A percentile compares a stretch with the other conserved stretches of the same genome.
Conservation (phyloP, 1,140 invertebrate genomes). For the Drosophila tsacasi region DNA sequence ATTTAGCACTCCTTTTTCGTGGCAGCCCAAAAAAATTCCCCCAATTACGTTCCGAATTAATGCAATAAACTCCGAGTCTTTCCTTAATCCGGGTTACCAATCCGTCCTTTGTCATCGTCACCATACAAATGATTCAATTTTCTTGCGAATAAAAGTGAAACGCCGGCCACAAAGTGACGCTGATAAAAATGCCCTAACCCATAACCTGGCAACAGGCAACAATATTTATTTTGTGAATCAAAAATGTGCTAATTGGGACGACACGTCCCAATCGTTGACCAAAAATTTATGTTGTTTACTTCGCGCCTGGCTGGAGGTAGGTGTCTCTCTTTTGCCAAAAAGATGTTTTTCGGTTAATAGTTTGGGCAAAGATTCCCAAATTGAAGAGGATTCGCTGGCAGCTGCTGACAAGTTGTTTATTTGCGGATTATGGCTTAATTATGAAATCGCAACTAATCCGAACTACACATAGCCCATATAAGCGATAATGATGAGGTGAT, state of each 20-base stretch:
- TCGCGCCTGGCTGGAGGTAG: conserved; percentile 44
- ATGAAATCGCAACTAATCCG: conserved; percentile 74
- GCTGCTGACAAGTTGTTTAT: conserved; percentile 53
- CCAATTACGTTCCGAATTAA: not conserved
- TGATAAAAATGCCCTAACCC: conserved; percentile 13
- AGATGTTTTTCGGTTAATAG: conserved; percentile 55
- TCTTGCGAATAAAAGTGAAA: conserved; percentile 72
- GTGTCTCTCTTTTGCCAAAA: conserved; percentile 41
- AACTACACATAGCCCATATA: conserved; percentile 43
- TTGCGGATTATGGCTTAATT: conserved; percentile 74
- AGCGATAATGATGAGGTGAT: conserved; percentile 17
- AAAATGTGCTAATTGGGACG: conserved; percentile 61
- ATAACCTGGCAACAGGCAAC: conserved; percentile 20
- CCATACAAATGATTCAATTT: conserved; percentile 50
- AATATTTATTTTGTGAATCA: conserved; percentile 65
- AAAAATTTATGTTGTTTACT: conserved; percentile 56
- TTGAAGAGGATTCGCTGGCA: conserved; percentile 13
- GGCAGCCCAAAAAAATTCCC: not conserved
- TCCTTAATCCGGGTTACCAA: conserved; percentile 19
- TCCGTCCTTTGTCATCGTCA: conserved; percentile 13
- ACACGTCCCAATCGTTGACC: conserved; percentile 56
- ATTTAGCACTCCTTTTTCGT: conserved; percentile 14
- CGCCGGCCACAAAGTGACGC: conserved; percentile 20
- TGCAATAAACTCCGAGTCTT: conserved; percentile 6
- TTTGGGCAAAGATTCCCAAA: conserved; percentile 50